These are phyloP conservation scores for Limnephilus rhombicus DNA, from an alignment of 2,888 invertebrate genomes.

Conservation along the genomic window DNA sequence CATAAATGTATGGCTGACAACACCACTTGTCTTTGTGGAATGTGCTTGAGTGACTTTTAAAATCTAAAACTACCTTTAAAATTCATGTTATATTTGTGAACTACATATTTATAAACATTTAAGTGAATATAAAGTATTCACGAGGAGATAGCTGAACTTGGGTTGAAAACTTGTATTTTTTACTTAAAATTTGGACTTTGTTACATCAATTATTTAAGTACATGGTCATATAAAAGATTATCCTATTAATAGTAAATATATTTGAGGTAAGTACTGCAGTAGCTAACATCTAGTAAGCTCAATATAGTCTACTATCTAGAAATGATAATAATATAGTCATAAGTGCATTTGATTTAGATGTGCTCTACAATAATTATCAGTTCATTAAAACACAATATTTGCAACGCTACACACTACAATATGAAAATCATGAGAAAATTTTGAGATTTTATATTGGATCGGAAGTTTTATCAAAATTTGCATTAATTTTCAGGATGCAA, in stretches of 20 bases:
- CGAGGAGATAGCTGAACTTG: background rate
- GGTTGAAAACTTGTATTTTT: background rate
- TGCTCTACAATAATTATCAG: slow-evolving; percentile 28
- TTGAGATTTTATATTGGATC: background rate
- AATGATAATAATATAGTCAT: slow-evolving; percentile 40
- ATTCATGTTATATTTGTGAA: background rate
- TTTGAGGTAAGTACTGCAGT: slow-evolving; percentile 53
- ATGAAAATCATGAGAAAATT: background rate
- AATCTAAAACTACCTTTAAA: background rate
- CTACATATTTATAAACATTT: background rate
- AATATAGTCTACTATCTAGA: slow-evolving; percentile 34
- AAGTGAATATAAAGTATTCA: background rate
- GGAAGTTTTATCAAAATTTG: background rate
- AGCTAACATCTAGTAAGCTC: slow-evolving; percentile 61
- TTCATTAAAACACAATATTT: slow-evolving; percentile 25
- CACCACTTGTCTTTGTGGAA: background rate
- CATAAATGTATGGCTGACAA: background rate
- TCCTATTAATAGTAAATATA: slow-evolving; percentile 24
- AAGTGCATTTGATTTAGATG: slow-evolving; percentile 37
- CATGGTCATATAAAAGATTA: slow-evolving; percentile 18
- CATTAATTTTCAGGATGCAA: too few relatives aligned
- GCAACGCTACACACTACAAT: background rate
- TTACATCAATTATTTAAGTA: slow-evolving; percentile 11
- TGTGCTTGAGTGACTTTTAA: background rate
- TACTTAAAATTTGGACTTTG: background rate